Evolutionary conservation across 2,113 vertebrate species (phyloP).

Genomic region (Sigmodon hispidus): DNA sequence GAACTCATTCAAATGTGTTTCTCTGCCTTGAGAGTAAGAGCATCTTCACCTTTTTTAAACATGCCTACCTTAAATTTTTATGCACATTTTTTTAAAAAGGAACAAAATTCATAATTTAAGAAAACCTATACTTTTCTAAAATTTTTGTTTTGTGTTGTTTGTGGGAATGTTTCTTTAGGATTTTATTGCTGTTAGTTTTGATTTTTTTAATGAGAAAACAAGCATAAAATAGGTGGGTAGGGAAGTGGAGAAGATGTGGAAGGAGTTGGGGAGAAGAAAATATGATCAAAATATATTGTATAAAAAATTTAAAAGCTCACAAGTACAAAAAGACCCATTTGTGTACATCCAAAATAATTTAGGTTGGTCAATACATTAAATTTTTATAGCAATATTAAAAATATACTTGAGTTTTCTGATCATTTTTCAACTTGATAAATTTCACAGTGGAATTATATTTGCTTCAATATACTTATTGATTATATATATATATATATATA

Average conservation of each 20-base stretch:
- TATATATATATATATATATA: too few species aligned
- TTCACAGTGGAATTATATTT: neutral
- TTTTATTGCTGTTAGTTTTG: neutral
- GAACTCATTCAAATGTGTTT: neutral
- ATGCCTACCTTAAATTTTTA: neutral
- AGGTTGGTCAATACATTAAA: neutral
- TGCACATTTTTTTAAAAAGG: slow-evolving; percentile 5
- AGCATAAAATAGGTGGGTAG: neutral
- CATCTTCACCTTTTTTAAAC: neutral
- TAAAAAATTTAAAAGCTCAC: neutral
- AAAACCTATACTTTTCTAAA: neutral
- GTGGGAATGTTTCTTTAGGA: rapidly evolving
- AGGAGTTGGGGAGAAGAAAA: neutral
- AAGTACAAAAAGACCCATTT: neutral
- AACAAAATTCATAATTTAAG: neutral
- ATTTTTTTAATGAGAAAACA: neutral
- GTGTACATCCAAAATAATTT: neutral
- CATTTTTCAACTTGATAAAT: neutral
- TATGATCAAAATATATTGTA: neutral
- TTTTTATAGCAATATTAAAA: neutral
- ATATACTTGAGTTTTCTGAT: neutral
- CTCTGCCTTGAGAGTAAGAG: neutral
- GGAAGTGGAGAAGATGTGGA: neutral
- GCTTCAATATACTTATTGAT: neutral
- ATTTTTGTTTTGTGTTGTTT: neutral